A percentile compares a stretch with the other conserved stretches of the same genome.
Evolutionary conservation across 2,113 vertebrate genomes (phyloP).

Genomic region (Monarcha castaneiventris): DNA sequence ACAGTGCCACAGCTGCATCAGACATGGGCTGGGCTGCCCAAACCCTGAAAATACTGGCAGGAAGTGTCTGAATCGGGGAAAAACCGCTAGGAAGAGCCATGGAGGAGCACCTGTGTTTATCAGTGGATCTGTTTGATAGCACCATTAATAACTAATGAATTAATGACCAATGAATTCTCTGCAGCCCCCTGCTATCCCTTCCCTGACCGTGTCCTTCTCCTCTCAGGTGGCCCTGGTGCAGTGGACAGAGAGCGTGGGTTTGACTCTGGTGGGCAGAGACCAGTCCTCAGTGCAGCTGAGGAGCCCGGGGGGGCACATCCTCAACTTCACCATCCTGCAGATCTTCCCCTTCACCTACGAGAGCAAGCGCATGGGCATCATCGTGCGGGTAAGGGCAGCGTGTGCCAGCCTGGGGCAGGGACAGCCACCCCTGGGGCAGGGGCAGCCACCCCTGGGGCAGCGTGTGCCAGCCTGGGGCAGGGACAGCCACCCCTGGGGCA

Average conservation of each 20-base stretch:
- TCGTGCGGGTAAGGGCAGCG: conserved; percentile 83
- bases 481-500: too few relatives aligned
- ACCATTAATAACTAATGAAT: not conserved
- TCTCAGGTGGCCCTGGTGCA: conserved; percentile 94
- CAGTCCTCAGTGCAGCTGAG: conserved; percentile 97
- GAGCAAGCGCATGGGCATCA: conserved; percentile 98
- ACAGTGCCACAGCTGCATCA: not conserved
- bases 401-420: not conserved
- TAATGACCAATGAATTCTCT: not conserved
- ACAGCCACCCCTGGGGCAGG: too few relatives aligned
- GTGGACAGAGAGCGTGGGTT: conserved; percentile 95
- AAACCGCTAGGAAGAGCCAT: rapidly evolving
- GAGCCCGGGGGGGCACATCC: conserved; percentile 96
- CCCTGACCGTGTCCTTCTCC: not conserved
- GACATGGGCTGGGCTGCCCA: not conserved
- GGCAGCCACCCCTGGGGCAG: too few relatives aligned
- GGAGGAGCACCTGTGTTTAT: not conserved
- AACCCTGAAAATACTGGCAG: not conserved
- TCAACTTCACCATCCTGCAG: conserved; percentile 97
- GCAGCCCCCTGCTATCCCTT: not conserved
- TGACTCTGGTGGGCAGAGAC: conserved; percentile 95
- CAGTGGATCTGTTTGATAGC: not conserved
- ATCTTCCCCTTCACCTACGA: conserved; percentile 98
- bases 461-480: too few relatives aligned
- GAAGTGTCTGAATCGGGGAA: not conserved